These are phyloP conservation scores for Hippocampus mohnikei DNA, from an alignment of 2,113 vertebrate genomes.

Conservation along the genomic window DNA sequence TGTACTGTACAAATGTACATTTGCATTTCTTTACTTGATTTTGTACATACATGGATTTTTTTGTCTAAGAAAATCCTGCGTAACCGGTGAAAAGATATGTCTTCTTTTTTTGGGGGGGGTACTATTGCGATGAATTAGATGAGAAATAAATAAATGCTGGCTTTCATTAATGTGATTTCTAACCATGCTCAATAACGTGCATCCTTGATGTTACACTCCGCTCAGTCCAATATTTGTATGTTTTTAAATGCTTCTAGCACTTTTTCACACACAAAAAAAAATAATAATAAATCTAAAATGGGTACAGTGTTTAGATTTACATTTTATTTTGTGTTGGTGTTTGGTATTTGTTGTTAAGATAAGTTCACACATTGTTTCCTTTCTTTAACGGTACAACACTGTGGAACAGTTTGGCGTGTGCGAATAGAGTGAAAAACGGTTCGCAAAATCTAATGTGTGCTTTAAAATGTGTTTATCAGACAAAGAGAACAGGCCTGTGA, in stretches of 20 bases:
- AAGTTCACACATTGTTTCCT: constrained; percentile 27
- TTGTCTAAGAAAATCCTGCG: background rate
- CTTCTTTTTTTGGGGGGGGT: too few species aligned
- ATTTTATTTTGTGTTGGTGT: constrained; percentile 45
- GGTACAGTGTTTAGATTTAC: constrained; percentile 45
- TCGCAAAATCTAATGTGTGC: background rate
- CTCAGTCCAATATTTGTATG: constrained; percentile 27
- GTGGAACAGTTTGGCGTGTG: constrained; percentile 4
- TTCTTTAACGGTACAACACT: constrained; percentile 28
- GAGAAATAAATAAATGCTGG: background rate
- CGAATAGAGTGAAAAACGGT: background rate
- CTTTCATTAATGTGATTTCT: constrained; percentile 32
- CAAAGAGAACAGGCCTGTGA: constrained; percentile 15
- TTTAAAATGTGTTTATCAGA: background rate
- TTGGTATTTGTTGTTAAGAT: constrained; percentile 41
- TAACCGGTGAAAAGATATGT: constrained; percentile 1
- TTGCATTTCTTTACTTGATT: background rate
- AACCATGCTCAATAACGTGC: constrained; percentile 18
- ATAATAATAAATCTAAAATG: constrained; percentile 3
- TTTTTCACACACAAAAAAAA: constrained; percentile 30
- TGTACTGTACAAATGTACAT: background rate
- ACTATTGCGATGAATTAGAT: too few species aligned
- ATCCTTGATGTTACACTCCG: constrained; percentile 22
- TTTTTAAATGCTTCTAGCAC: constrained; percentile 33
- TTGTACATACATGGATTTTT: background rate